Percentiles rank a stretch among this genome's conserved stretches.
phyloP scores from a whole-genome alignment of 1,140 invertebrate species.

The Pogonomyrmex barbatus region DNA sequence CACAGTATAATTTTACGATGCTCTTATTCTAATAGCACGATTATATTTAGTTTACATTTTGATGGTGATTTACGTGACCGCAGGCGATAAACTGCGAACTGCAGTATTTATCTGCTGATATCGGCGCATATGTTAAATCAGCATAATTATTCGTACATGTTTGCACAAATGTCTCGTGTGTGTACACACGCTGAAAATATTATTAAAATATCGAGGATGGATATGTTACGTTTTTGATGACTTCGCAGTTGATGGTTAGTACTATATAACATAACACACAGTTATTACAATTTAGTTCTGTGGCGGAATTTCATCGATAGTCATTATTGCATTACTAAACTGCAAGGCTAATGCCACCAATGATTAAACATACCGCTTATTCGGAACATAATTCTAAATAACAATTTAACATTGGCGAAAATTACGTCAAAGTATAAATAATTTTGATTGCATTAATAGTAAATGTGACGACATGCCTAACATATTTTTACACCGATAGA shows the following conservation, averaged over 20 bases:
- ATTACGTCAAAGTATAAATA: neutral
- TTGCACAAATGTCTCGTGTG: neutral
- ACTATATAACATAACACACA: slow-evolving; percentile 18
- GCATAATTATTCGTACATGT: slow-evolving; percentile 25
- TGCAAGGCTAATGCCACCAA: slow-evolving; percentile 34
- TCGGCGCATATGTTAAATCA: slow-evolving; percentile 34
- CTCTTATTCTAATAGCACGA: slow-evolving; percentile 34
- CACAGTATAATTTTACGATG: slow-evolving; percentile 30
- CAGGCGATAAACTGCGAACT: slow-evolving; percentile 39
- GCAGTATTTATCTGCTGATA: slow-evolving; percentile 30
- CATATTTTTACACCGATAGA: neutral
- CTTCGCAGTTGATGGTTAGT: slow-evolving; percentile 5
- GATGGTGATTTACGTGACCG: slow-evolving; percentile 36
- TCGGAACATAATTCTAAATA: slow-evolving; percentile 1
- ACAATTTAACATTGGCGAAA: slow-evolving; percentile 11
- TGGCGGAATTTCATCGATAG: slow-evolving; percentile 15
- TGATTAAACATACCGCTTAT: slow-evolving; percentile 25
- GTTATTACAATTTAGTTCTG: slow-evolving; percentile 5
- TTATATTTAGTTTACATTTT: slow-evolving; percentile 51
- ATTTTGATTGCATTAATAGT: neutral
- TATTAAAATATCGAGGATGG: slow-evolving; percentile 18
- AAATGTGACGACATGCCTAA: neutral
- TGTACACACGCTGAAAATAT: slow-evolving; percentile 8
- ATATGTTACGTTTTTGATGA: slow-evolving; percentile 3
- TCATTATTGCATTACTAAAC: slow-evolving; percentile 17